Evolutionary conservation across 2,888 invertebrate genomes (phyloP), one percentile per base, ranked within the genome.

Genomic region (Cinara cedri): DNA sequence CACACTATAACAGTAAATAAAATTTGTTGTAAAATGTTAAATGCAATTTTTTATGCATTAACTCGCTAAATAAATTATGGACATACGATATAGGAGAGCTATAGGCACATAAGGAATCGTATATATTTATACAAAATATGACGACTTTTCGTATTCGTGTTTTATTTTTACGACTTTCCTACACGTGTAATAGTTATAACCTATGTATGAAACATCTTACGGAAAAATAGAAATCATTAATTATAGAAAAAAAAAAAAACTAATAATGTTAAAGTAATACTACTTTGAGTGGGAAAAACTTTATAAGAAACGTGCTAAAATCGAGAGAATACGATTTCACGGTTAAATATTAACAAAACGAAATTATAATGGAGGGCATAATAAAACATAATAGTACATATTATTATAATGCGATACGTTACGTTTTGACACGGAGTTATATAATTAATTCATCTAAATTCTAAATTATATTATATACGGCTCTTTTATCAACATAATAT

Each of bases 291-390:
- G 34, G 6, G 34, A 34, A 34, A 34, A 34, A 34, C 34, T 9
- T 10, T 54, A 19, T 21, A 55, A 9, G 11, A 10, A 66, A 66
- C 66, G 16, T 65, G 46, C 46, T 49, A 16, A 49, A 24, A 16
- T 66, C 46, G 21, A 46, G 9, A 3, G 19, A 54, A 70, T 55
- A 55, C 14, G 19, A 60, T 60, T 72, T 72, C 26, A 46, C 24
- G 46, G 13, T 26, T 13, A 60, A 60, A 26, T n/a, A n/a, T 49
- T n/a, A 60, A 72, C 8, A 26, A 46, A 46, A 55, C 8, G 16
- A n/a, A 71, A 44, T n/a, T 9, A 71, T 3, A n/a, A n/a, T n/a
- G n/a, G n/a, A n/a, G n/a, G n/a, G n/a, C n/a, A n/a, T n/a, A n/a
- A n/a, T n/a, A n/a, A n/a, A n/a, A n/a, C n/a, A n/a, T n/a, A 44